A percentile compares a stretch with the other conserved stretches of the same genome.
Conservation (phyloP, 2,888 invertebrate species). For the Alcis repandata region DNA sequence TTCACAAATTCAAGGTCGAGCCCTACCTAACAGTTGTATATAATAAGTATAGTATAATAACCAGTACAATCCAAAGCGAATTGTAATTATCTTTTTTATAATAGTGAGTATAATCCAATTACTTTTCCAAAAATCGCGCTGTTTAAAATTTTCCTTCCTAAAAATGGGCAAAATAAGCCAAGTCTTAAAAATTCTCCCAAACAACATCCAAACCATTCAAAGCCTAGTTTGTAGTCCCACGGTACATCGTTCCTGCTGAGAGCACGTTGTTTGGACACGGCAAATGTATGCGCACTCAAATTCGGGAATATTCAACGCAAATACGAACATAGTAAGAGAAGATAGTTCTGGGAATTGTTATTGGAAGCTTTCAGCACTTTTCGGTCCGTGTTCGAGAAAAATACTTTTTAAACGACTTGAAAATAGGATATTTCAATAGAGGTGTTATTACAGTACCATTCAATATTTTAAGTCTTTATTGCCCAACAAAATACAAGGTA, state of each 20-base stretch:
- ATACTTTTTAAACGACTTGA: background rate
- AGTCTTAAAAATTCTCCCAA: background rate
- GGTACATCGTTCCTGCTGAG: constrained; percentile 25
- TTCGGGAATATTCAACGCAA: constrained; percentile 27
- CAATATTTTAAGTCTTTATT: too few species aligned
- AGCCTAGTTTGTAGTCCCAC: constrained; percentile 22
- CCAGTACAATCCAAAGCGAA: too few species aligned
- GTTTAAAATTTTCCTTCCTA: too few species aligned
- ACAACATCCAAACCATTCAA: background rate
- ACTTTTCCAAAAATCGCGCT: too few species aligned
- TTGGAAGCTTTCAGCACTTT: constrained; percentile 10
- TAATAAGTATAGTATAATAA: too few species aligned
- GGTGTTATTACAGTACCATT: background rate
- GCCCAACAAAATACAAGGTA: too few species aligned
- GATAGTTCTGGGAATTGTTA: constrained; percentile 18
- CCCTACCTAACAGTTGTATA: too few species aligned
- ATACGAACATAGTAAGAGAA: constrained; percentile 10
- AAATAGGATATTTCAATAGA: background rate
- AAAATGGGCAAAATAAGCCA: too few species aligned
- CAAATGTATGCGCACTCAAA: constrained; percentile 27
- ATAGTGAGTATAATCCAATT: too few species aligned
- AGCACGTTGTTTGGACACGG: constrained; percentile 33
- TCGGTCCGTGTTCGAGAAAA: background rate
- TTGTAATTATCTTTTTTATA: too few species aligned
- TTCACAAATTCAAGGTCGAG: too few species aligned